Evolutionary conservation across 2,113 vertebrate genomes (phyloP).

Genomic region (Terrapene triunguis): DNA sequence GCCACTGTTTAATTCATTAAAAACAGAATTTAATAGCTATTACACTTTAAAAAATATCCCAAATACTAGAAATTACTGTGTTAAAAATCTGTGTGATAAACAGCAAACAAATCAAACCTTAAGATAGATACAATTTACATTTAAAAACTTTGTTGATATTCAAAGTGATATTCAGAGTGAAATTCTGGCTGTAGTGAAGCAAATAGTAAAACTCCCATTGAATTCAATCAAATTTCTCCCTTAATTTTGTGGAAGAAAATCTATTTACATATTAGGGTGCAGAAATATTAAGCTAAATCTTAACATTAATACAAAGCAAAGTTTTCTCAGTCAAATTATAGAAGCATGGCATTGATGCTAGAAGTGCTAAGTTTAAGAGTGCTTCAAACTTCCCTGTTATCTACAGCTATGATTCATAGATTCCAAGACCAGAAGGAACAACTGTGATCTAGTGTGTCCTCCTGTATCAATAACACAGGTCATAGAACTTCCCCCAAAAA

Average conservation of each 20-base stretch:
- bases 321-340: constrained; percentile 17
- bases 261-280: not conserved
- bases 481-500: no score
- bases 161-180: not conserved
- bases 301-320: not conserved
- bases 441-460: no score
- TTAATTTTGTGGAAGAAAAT: not conserved
- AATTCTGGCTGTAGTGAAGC: not conserved
- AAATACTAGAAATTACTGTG: not conserved
- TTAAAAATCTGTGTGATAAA: not conserved
- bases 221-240: not conserved
- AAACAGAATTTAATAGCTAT: not conserved
- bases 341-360: constrained; percentile 25
- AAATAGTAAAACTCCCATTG: not conserved
- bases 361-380: not conserved
- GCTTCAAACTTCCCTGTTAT: constrained; percentile 48
- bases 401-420: not conserved
- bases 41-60: not conserved
- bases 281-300: not conserved
- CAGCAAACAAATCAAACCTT: not conserved
- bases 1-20: not conserved
- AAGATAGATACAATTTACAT: not conserved
- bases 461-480: no score
- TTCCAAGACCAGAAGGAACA: no score
- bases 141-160: no score